Conservation (phyloP, 2,797 vertebrate species). For the Sebastes steindachneri region DNA sequence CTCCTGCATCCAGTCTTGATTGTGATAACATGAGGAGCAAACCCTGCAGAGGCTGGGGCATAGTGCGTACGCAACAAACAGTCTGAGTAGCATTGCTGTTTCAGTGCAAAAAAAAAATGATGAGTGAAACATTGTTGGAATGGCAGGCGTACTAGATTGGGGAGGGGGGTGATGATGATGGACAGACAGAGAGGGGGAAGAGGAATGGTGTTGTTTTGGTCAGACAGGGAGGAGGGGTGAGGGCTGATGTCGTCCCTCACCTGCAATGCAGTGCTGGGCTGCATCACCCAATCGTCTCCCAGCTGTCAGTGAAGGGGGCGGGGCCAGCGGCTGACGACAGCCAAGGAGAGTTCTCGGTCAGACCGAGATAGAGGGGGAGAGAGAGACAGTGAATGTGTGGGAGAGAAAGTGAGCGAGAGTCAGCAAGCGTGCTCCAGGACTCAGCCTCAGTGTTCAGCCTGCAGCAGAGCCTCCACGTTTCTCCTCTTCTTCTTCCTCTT, state of each 20-base stretch:
- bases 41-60: background rate
- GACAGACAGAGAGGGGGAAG: slow-evolving; percentile 16
- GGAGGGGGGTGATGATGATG: slow-evolving; percentile 9
- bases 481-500: slow-evolving; percentile 3
- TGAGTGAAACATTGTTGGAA: slow-evolving; percentile 10
- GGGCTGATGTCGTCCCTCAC: slow-evolving; percentile 78
- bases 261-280: slow-evolving; percentile 93
- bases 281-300: slow-evolving; percentile 81
- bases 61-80: background rate
- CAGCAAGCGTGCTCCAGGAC: slow-evolving; percentile 54
- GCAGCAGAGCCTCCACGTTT: slow-evolving; percentile 53
- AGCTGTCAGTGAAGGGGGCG: slow-evolving; percentile 66
- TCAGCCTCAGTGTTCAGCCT: slow-evolving; percentile 54
- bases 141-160: background rate
- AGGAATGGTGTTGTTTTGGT: slow-evolving; percentile 65
- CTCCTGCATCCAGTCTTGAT: background rate
- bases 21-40: background rate
- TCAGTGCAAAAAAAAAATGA: background rate
- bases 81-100: slow-evolving; percentile 4
- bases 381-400: background rate
- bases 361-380: slow-evolving; percentile 23
- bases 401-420: slow-evolving; percentile 49
- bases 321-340: slow-evolving; percentile 74
- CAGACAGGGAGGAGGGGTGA: slow-evolving; percentile 33
- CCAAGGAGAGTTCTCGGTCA: slow-evolving; percentile 82